Evolutionary conservation across 1,140 invertebrate genomes (phyloP).

Genomic region (Saccostrea cuccullata): DNA sequence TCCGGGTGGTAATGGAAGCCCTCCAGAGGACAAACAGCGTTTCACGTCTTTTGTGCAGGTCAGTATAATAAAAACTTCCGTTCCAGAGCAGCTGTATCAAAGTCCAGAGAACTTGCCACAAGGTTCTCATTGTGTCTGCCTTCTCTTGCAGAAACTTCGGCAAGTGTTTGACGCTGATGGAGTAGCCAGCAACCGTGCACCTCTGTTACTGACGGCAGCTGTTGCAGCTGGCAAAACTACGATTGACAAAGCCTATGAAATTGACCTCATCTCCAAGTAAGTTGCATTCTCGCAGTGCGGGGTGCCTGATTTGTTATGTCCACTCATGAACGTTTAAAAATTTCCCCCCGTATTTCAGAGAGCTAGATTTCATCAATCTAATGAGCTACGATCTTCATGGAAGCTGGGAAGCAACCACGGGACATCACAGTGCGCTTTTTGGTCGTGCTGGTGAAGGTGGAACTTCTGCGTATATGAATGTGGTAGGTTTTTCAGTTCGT

Average conservation of each 20-base stretch:
- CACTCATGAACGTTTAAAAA: constrained; percentile 80
- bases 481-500: constrained; percentile 30
- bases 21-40: constrained; percentile 23
- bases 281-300: not conserved
- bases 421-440: constrained; percentile 74
- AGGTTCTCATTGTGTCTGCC: not conserved
- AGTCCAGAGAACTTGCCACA: not conserved
- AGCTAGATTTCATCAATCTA: constrained; percentile 93
- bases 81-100: not conserved
- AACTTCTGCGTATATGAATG: constrained; percentile 52
- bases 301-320: not conserved
- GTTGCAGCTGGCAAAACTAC: constrained; percentile 73
- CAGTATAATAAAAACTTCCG: not conserved
- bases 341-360: constrained; percentile 44
- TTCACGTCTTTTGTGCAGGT: constrained; percentile 20
- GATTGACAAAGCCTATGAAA: constrained; percentile 92
- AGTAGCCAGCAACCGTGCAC: constrained; percentile 41
- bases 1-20: constrained; percentile 80
- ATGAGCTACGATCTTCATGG: constrained; percentile 94
- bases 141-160: constrained; percentile 9
- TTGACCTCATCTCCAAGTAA: constrained; percentile 79
- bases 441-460: constrained; percentile 59
- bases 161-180: constrained; percentile 55
- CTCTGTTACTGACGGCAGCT: constrained; percentile 76
- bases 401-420: constrained; percentile 94